phyloP scores from a whole-genome alignment of 2,797 vertebrate species.

The Streptopelia turtur region DNA sequence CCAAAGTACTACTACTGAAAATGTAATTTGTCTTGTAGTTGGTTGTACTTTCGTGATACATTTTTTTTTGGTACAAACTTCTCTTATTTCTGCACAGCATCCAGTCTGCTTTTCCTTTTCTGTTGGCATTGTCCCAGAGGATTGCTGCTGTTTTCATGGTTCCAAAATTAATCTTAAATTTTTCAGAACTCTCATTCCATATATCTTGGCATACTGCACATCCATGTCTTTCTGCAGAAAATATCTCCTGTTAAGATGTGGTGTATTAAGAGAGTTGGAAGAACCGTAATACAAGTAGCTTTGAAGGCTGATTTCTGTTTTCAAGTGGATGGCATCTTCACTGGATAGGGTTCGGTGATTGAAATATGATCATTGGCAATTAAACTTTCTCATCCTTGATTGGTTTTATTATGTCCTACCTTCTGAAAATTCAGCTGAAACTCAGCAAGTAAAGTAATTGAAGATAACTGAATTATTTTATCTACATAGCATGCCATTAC shows the following conservation, averaged over 20 bases:
- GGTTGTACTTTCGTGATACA: neutral
- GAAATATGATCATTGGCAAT: neutral
- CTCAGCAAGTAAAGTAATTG: neutral
- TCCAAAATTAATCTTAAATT: neutral
- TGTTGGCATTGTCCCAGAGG: neutral
- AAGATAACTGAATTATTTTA: neutral
- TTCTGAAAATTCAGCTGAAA: neutral
- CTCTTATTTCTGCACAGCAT: neutral
- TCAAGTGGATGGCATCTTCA: neutral
- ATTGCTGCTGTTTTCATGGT: neutral
- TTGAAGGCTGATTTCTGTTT: neutral
- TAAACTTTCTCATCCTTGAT: neutral
- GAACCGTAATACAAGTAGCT: neutral
- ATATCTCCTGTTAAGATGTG: neutral
- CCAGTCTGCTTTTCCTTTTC: neutral
- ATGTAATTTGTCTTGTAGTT: neutral
- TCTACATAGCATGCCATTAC: fast-evolving
- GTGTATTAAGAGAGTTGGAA: neutral
- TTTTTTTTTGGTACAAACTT: fast-evolving
- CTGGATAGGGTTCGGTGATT: neutral
- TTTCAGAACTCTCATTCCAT: neutral
- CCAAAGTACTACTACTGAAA: fast-evolving
- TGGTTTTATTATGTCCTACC: neutral
- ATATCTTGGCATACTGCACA: neutral
- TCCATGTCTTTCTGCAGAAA: neutral